phyloP scores from a whole-genome alignment of 2,888 invertebrate genomes.

The Linnaemya vulpina region DNA sequence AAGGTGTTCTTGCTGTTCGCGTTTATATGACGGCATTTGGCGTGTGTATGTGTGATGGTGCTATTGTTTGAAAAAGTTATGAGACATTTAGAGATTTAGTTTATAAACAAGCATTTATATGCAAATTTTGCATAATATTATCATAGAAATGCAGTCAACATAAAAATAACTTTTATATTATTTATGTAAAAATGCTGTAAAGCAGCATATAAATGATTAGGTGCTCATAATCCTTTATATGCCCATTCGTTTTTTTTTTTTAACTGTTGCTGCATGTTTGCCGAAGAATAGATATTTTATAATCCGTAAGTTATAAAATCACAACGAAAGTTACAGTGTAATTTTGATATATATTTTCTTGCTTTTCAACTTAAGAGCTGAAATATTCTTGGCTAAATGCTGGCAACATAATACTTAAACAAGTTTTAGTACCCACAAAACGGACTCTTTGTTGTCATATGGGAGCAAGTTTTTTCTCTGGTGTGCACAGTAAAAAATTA shows the following conservation, averaged over 20 bases:
- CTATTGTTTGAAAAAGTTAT: slow-evolving; percentile 61
- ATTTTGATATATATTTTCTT: slow-evolving; percentile 22
- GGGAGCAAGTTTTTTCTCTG: neutral
- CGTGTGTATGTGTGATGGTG: slow-evolving; percentile 23
- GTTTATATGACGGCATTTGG: neutral
- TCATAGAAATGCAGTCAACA: slow-evolving; percentile 16
- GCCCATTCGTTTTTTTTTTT: neutral
- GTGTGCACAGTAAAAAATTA: neutral
- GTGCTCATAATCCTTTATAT: neutral
- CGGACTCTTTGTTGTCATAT: neutral
- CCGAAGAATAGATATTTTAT: slow-evolving; percentile 28
- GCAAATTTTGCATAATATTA: slow-evolving; percentile 57
- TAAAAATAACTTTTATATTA: slow-evolving; percentile 49
- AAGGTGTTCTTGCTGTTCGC: slow-evolving; percentile 34
- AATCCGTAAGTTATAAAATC: slow-evolving; percentile 44
- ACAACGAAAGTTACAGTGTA: slow-evolving; percentile 34
- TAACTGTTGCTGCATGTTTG: slow-evolving; percentile 19
- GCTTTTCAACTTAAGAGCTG: neutral
- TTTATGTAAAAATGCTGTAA: neutral
- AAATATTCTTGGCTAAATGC: neutral
- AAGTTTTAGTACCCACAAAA: neutral
- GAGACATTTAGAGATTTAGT: slow-evolving; percentile 66
- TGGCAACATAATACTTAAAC: neutral
- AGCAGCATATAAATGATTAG: neutral
- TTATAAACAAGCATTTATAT: slow-evolving; percentile 65